A percentile compares a stretch with the other conserved stretches of the same genome.
These are phyloP conservation scores for Pterocles gutturalis DNA, from an alignment of 2,113 vertebrate species.

Conservation along the genomic window DNA sequence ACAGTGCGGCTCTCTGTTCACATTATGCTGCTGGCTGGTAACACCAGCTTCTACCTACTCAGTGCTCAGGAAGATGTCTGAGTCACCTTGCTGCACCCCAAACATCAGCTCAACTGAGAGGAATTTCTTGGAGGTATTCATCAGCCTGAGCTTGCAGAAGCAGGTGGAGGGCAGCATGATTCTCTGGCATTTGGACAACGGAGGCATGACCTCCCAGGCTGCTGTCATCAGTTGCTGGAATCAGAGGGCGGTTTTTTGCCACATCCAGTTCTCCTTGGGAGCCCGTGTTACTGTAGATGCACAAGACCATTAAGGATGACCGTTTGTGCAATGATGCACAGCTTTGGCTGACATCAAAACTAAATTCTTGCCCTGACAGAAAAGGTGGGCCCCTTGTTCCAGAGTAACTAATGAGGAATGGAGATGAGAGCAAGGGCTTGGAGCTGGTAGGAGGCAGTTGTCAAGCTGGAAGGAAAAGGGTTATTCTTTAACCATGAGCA, in stretches of 20 bases:
- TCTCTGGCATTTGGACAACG: not conserved
- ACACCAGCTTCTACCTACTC: not conserved
- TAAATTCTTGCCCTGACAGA: not conserved
- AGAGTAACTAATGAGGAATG: not conserved
- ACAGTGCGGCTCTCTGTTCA: not conserved
- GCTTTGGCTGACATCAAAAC: not conserved
- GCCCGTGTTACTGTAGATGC: not conserved
- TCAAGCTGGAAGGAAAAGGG: not conserved
- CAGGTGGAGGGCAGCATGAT: fast-evolving
- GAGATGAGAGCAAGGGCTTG: not conserved
- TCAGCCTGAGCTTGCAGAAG: not conserved
- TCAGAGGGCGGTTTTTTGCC: not conserved
- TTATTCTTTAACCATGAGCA: not conserved
- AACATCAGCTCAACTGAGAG: not conserved
- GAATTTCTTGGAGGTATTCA: not conserved
- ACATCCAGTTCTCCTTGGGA: not conserved
- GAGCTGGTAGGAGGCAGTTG: not conserved
- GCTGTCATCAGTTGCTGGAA: not conserved
- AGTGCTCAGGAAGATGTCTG: not conserved
- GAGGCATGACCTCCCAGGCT: not conserved
- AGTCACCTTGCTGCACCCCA: not conserved
- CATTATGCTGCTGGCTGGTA: not conserved
- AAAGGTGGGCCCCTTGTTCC: not conserved
- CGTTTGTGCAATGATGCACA: not conserved
- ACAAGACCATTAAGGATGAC: not conserved